Evolutionary conservation across 2,113 vertebrate species (phyloP), one percentile per base, ranked within the genome.

Genomic region (Abramis brama): DNA sequence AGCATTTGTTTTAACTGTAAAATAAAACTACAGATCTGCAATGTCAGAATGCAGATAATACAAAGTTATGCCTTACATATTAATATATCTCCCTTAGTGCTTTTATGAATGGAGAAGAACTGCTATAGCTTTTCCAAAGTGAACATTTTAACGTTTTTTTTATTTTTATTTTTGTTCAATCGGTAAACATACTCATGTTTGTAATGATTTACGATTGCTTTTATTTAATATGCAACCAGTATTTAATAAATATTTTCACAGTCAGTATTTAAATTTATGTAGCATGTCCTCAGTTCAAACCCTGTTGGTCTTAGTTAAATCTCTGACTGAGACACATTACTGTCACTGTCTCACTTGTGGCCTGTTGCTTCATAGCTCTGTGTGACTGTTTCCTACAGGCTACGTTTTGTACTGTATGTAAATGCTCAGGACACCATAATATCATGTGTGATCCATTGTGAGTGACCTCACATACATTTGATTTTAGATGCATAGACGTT

Each of bases 51-150:
- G 55, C 19, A 23, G 23, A 57, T 39, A 21, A 70, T 3, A 70
- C 17, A 8, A 19, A 4, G 4, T 70, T 70, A 36, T 36, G 33
- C 12, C 1, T 36, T 70, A 0, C 17, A 21, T 70, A 36, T 70
- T 39, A 33, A 21, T 39, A 39, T 4, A 10, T 21, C 1, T 23
- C 9, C 30, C 19, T 71, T 4, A 23, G 10, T 71, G 68, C 36
- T n/a, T 57, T 23, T 6, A 73, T 83, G n/a, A 81, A 64, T 86
- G 39, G 66, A 39, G 75, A 73, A 70, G 71, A 82, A 85, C 64
- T 85, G 66, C 82, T 79, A 59, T 83, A 25, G 6, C 27, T 73
- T 59, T 80, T 10, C 19, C 23, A 21, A 62, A 75, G 43, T 6
- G 6, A 7, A 33, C 0, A 13, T 60, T 45, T 17, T 6, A 30